phyloP scores from a whole-genome alignment of 1,140 invertebrate species.

The Agrilus planipennis region DNA sequence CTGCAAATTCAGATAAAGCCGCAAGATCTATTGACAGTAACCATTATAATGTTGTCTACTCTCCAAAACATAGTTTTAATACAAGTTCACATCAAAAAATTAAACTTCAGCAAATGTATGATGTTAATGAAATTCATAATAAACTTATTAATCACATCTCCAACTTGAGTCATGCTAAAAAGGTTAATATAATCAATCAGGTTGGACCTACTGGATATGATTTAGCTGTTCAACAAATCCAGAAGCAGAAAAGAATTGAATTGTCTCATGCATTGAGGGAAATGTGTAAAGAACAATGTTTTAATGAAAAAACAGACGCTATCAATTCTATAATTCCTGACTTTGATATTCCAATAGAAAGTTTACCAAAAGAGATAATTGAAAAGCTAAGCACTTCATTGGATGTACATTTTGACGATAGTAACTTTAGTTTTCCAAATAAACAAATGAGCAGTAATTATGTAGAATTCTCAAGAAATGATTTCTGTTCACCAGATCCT shows the following conservation, averaged over 20 bases:
- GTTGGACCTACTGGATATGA: slow-evolving; percentile 19
- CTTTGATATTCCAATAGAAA: slow-evolving; percentile 26
- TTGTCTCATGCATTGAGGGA: slow-evolving; percentile 21
- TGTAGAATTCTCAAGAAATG: too few relatives aligned
- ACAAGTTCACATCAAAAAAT: background rate
- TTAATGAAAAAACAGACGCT: slow-evolving; percentile 11
- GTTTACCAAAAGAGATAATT: slow-evolving; percentile 24
- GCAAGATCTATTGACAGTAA: too few relatives aligned
- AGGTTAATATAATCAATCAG: slow-evolving; percentile 23
- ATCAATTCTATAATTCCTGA: slow-evolving; percentile 26
- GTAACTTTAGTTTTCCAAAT: background rate
- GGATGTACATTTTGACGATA: slow-evolving; percentile 14
- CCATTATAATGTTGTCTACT: too few relatives aligned
- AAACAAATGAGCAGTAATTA: too few relatives aligned
- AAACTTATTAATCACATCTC: slow-evolving; percentile 26
- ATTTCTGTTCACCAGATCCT: too few relatives aligned
- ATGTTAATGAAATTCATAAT: slow-evolving; percentile 20
- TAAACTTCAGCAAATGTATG: background rate
- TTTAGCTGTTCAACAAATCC: slow-evolving; percentile 21
- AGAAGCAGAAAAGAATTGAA: slow-evolving; percentile 24
- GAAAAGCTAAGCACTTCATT: slow-evolving; percentile 20
- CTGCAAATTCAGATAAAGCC: too few relatives aligned
- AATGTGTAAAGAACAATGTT: slow-evolving; percentile 15
- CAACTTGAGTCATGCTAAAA: slow-evolving; percentile 23
- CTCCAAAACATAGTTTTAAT: too few relatives aligned